Conservation (phyloP, 1,140 invertebrate genomes). For the Drosophila gunungcola region DNA sequence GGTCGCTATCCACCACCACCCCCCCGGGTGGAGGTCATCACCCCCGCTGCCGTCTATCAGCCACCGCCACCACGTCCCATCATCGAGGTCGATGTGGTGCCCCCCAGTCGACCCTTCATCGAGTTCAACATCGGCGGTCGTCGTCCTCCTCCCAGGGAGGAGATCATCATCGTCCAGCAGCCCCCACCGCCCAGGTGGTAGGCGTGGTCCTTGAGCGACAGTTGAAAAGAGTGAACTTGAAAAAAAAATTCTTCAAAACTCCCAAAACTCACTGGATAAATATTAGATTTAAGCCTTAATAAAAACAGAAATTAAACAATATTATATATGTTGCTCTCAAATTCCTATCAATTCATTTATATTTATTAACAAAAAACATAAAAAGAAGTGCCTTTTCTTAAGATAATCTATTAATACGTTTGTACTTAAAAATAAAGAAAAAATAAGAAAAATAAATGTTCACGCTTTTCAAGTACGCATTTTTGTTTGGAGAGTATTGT, state of each 20-base stretch:
- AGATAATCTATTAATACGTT: too few relatives aligned
- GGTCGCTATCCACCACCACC: conserved; percentile 51
- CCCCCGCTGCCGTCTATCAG: conserved; percentile 65
- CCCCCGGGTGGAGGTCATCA: conserved; percentile 57
- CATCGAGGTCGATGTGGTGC: conserved; percentile 69
- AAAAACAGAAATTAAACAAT: conserved; percentile 3
- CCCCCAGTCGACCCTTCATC: conserved; percentile 60
- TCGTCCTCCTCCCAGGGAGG: conserved; percentile 61
- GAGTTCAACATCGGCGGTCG: conserved; percentile 71
- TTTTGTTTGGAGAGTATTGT: too few relatives aligned
- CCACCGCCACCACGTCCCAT: conserved; percentile 62
- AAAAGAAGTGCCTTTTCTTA: too few relatives aligned
- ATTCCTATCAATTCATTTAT: too few relatives aligned
- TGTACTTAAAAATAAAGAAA: too few relatives aligned
- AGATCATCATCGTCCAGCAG: conserved; percentile 67
- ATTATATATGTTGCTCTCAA: neutral
- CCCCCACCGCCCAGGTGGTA: conserved; percentile 64
- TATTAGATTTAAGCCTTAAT: conserved; percentile 26
- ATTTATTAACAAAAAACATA: too few relatives aligned
- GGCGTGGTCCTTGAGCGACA: neutral
- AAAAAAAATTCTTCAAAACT: neutral
- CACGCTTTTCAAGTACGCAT: too few relatives aligned
- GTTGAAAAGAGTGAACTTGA: conserved; percentile 13
- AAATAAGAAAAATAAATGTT: too few relatives aligned
- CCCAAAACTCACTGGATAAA: conserved; percentile 2